Percentiles rank a stretch among this genome's conserved stretches.
These are phyloP conservation scores for Acanthurus lineatus DNA, from an alignment of 2,797 vertebrate genomes.

Conservation along the genomic window DNA sequence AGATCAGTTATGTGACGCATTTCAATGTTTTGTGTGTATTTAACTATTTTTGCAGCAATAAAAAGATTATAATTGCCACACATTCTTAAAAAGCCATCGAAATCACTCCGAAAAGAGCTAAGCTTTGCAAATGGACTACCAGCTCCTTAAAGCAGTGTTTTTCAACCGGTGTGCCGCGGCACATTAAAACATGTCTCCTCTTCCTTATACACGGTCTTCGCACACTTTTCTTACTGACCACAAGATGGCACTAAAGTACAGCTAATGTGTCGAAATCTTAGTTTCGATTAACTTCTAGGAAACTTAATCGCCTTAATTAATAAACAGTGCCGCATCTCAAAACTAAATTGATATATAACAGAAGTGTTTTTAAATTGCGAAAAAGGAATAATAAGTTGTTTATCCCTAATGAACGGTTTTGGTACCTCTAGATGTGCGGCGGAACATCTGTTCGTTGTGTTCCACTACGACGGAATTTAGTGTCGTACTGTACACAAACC, in stretches of 20 bases:
- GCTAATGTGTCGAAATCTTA: not conserved
- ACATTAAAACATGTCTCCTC: not conserved
- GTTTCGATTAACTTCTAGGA: too few relatives aligned
- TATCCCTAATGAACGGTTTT: not conserved
- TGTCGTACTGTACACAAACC: slow-evolving; percentile 64
- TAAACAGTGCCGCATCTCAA: fast-evolving
- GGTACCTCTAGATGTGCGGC: not conserved
- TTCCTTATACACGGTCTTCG: slow-evolving; percentile 26
- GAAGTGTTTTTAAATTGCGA: fast-evolving
- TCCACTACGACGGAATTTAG: slow-evolving; percentile 39
- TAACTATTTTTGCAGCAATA: too few relatives aligned
- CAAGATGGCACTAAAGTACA: slow-evolving; percentile 34
- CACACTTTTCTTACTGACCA: not conserved
- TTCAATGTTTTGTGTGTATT: too few relatives aligned
- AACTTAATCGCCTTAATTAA: fast-evolving
- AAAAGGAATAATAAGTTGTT: not conserved
- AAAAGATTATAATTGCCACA: too few relatives aligned
- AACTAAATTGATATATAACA: not conserved
- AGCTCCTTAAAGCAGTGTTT: too few relatives aligned
- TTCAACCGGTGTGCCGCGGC: too few relatives aligned
- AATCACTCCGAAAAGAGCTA: too few relatives aligned
- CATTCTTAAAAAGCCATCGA: too few relatives aligned
- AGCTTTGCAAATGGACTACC: too few relatives aligned
- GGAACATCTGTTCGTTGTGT: slow-evolving; percentile 40
- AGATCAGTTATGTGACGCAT: too few relatives aligned